Percentiles rank a stretch among this genome's conserved stretches.
Conservation (phyloP, 2,888 invertebrate species). For the Drosophila gaucha region DNA sequence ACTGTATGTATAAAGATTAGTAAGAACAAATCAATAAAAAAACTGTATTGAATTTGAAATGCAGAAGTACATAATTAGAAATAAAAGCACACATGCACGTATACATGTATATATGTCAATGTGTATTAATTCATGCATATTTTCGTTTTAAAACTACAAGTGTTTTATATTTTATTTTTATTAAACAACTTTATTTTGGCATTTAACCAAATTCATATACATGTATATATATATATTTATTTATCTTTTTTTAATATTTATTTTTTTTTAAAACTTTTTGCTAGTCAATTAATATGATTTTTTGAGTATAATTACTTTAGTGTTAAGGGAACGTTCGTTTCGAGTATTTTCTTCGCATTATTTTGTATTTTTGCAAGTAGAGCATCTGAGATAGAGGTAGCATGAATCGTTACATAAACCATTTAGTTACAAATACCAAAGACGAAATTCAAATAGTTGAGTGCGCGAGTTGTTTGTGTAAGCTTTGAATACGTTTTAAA, state of each 20-base stretch:
- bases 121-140: conserved; percentile 12
- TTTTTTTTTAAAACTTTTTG: conserved; percentile 35
- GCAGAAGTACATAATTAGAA: conserved; percentile 23
- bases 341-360: conserved; percentile 13
- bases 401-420: conserved; percentile 63
- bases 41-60: not conserved
- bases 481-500: conserved; percentile 35
- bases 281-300: conserved; percentile 56
- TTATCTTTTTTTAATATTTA: conserved; percentile 31
- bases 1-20: not conserved
- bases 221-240: conserved; percentile 25
- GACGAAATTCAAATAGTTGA: conserved; percentile 26
- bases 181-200: conserved; percentile 61
- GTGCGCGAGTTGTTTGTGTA: conserved; percentile 12
- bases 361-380: conserved; percentile 6
- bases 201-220: conserved; percentile 53
- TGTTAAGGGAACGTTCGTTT: conserved; percentile 49
- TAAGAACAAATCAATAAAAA: not conserved
- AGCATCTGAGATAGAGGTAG: conserved; percentile 70
- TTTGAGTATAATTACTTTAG: conserved; percentile 51
- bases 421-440: conserved; percentile 44
- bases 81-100: conserved; percentile 25
- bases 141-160: conserved; percentile 52
- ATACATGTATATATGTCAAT: conserved; percentile 9
- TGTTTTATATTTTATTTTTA: conserved; percentile 23